These are phyloP conservation scores for Struthidea cinerea DNA, from an alignment of 2,113 vertebrate genomes.

Conservation along the genomic window DNA sequence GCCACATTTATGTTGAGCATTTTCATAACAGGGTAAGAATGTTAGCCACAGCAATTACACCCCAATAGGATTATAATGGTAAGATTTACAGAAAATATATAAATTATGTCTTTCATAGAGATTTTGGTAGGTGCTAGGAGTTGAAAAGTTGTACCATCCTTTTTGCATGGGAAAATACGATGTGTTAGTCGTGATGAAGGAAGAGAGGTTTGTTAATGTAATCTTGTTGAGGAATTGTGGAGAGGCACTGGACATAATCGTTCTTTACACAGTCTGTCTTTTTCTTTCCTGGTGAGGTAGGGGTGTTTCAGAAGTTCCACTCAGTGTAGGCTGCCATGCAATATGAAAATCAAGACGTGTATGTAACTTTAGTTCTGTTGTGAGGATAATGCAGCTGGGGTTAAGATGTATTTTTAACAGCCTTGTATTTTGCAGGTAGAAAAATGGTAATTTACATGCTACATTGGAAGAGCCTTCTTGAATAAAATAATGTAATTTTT, in stretches of 20 bases:
- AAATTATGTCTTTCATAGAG: background rate
- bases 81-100: conserved; percentile 55
- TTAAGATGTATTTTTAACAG: background rate
- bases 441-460: background rate
- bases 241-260: background rate
- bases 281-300: conserved; percentile 11
- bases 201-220: conserved; percentile 29
- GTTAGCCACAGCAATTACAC: conserved; percentile 81
- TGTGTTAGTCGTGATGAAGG: background rate
- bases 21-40: conserved; percentile 76
- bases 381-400: background rate
- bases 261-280: background rate
- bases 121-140: conserved; percentile 5
- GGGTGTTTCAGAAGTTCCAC: conserved; percentile 36
- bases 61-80: conserved; percentile 79
- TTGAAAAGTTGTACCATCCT: conserved; percentile 23
- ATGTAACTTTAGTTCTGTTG: conserved; percentile 10
- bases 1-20: conserved; percentile 74
- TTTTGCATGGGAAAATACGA: conserved; percentile 14
- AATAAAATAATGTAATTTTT: background rate
- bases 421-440: conserved; percentile 7
- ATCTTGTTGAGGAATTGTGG: conserved; percentile 18
- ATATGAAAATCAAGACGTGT: background rate
- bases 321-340: background rate
- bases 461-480: background rate